Base-by-base conservation (phyloP, 2,797 vertebrate genomes). In the Heliangelus exortis region DNA sequence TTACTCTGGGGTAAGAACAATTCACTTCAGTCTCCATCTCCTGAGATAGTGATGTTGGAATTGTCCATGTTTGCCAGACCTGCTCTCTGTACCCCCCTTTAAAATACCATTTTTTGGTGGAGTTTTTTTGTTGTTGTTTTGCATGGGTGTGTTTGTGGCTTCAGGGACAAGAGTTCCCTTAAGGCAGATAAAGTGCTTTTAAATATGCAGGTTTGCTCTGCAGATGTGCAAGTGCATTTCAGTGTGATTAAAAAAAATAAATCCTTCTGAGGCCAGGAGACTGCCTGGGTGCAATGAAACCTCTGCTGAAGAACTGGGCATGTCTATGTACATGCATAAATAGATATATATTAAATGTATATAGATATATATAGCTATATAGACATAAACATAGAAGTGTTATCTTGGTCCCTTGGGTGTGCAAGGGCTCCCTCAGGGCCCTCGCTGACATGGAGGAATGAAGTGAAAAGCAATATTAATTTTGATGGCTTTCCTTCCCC, bases 381-480 rank as follows among this genome's bases (percentile, higher is more conserved):
- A 23, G 50, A 33, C 14, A 5, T 2, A 36, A n/a, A 3, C n/a
- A 2, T 14, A 2, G 1, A 34, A 55, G 34, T 33, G 66, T 39
- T 36, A 20, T 16, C 71, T 47, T 31, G 58, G 69, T 57, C 45
- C 8, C 4, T 5, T 47, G 21, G 31, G n/a, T 28, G 28, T 1
- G 1, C 45, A 68, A 41, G 45, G 54, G 66, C 71, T 84, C 81
- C 36, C 61, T 3, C 22, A 71, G 51, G 29, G 34, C n/a, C 84
- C 80, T 72, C 16, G 9, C 87, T 82, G 61, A 66, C 71, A 48
- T 7, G 33, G 57, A 21, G 36, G 93, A 91, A 92, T 92, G 47
- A 92, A 96, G 69, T 92, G 68, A 36, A 89, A 84, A 95, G 90
- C 87, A 84, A 43, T 65, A 90, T 95, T 96, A 94, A 96, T 96